Evolutionary conservation across 2,113 vertebrate genomes (phyloP).

Genomic region (Phyllostomus hastatus): DNA sequence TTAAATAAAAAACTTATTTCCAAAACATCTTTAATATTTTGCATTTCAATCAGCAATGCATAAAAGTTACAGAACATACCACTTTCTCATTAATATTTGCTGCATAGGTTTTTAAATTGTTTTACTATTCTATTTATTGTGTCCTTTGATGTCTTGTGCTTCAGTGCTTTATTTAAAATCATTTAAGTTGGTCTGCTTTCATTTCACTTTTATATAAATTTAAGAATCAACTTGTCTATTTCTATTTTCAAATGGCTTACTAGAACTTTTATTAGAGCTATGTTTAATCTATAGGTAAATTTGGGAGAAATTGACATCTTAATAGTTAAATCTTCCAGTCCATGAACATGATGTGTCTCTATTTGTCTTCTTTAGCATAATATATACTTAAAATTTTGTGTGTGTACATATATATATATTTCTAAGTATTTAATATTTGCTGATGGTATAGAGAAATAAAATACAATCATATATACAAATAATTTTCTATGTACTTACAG

Average conservation of each 20-base stretch:
- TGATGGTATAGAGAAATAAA: background rate
- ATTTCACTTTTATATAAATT: background rate
- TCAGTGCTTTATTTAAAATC: background rate
- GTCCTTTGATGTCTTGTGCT: background rate
- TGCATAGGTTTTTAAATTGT: background rate
- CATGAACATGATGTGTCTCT: background rate
- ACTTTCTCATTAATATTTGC: background rate
- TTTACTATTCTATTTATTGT: background rate
- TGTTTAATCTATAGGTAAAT: background rate
- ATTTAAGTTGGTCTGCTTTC: background rate
- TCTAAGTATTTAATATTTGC: background rate
- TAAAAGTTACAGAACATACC: background rate
- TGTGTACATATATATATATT: background rate
- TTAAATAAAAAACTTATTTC: background rate
- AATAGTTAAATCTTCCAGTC: background rate
- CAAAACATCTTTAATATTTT: background rate
- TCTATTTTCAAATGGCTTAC: background rate
- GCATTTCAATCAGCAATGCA: background rate
- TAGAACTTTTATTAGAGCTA: background rate
- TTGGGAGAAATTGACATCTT: background rate
- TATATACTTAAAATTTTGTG: background rate
- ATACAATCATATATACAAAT: background rate
- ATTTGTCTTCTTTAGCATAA: background rate
- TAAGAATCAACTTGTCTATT: background rate
- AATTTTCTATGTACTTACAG: background rate